Evolutionary conservation across 2,113 vertebrate species (phyloP).

Genomic region (Prionailurus bengalensis): DNA sequence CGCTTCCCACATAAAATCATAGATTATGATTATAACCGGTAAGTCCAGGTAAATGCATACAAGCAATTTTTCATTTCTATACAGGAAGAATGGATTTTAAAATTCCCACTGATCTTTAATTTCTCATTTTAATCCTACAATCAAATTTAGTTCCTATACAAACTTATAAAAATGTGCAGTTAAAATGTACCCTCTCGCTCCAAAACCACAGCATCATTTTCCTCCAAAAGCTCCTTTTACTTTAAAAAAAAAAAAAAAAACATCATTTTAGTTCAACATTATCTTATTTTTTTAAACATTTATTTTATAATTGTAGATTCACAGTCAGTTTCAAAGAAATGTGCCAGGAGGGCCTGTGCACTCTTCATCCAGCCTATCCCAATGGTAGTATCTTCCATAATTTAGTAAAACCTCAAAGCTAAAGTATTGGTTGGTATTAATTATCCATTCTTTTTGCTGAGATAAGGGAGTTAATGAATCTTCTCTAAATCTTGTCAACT

Average conservation of each 20-base stretch:
- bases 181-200: background rate
- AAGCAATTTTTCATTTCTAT: background rate
- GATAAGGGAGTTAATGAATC: background rate
- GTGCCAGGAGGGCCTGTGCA: accelerated
- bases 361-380: background rate
- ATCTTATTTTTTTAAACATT: background rate
- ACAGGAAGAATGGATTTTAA: background rate
- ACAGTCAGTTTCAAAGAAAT: background rate
- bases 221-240: background rate
- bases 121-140: background rate
- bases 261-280: background rate
- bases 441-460: background rate
- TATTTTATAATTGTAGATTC: background rate
- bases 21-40: background rate
- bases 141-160: background rate
- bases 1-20: background rate
- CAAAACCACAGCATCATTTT: background rate
- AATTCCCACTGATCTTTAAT: conserved; percentile 2
- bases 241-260: background rate
- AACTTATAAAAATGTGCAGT: background rate
- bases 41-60: background rate
- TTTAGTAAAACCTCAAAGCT: background rate
- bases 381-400: background rate
- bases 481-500: background rate
- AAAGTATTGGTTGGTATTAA: background rate